A percentile compares a stretch with the other conserved stretches of the same genome.
phyloP scores from a whole-genome alignment of 35 echinoderm and acorn worm species.

The Nesometra sesokonis region DNA sequence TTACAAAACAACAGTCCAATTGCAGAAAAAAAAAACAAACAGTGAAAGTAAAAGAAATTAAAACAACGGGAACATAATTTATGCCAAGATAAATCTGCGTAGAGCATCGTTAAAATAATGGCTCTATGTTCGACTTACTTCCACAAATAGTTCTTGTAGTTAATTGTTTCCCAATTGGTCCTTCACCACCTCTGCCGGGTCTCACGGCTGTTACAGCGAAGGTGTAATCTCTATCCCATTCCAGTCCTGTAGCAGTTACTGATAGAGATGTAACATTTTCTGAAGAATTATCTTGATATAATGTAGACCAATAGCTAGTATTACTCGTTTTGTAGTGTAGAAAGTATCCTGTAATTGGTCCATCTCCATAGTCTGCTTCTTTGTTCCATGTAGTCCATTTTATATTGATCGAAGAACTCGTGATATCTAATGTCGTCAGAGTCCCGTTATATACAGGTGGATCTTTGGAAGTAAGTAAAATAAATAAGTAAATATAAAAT shows the following conservation, averaged over 20 bases:
- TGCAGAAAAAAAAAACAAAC: no score
- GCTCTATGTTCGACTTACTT: neutral
- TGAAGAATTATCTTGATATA: neutral
- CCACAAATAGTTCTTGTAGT: neutral
- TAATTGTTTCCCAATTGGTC: neutral
- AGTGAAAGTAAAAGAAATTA: no score
- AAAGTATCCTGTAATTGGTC: neutral
- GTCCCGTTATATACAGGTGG: neutral
- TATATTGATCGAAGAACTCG: neutral
- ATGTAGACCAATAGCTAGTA: neutral
- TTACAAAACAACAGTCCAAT: no score
- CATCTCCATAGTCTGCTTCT: neutral
- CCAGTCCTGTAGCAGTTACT: neutral
- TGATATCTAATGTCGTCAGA: neutral
- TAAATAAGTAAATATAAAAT: no score
- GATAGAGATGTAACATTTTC: neutral
- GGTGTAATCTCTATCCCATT: slow-evolving; percentile 16
- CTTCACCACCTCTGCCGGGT: slow-evolving; percentile 22
- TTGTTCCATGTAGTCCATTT: neutral
- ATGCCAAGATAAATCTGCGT: no score
- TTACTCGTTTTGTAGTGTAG: neutral
- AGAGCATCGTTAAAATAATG: no score
- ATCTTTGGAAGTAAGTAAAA: neutral
- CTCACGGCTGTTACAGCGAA: slow-evolving; percentile 35
- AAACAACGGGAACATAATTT: no score